A percentile compares a stretch with the other conserved stretches of the same genome.
Conservation (phyloP, 2,113 vertebrate species). For the Menidia beryllina region DNA sequence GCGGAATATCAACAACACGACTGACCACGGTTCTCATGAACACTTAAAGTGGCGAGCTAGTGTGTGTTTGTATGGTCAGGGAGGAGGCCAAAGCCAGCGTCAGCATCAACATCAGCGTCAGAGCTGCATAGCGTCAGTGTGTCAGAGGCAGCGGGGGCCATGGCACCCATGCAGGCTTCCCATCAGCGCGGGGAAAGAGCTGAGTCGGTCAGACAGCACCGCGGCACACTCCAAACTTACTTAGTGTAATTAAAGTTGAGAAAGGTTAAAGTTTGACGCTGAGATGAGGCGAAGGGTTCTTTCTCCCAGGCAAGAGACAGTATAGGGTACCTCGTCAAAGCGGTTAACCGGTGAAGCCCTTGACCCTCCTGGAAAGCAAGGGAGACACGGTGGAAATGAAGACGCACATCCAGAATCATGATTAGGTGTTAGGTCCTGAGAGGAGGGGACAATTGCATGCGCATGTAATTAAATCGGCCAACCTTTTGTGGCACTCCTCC, state of each 20-base stretch:
- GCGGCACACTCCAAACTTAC: slow-evolving; percentile 81
- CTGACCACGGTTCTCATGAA: slow-evolving; percentile 12
- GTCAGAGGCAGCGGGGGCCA: slow-evolving; percentile 79
- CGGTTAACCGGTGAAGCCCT: slow-evolving; percentile 68
- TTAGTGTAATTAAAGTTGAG: slow-evolving; percentile 86
- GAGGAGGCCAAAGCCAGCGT: slow-evolving; percentile 63
- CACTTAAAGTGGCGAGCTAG: slow-evolving; percentile 4
- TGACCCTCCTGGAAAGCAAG: slow-evolving; percentile 70
- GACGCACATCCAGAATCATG: slow-evolving; percentile 67
- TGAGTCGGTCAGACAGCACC: slow-evolving; percentile 81
- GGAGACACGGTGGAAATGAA: slow-evolving; percentile 72
- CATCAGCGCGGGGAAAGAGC: slow-evolving; percentile 71
- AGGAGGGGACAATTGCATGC: slow-evolving; percentile 70
- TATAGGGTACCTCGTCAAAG: slow-evolving; percentile 79
- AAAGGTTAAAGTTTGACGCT: slow-evolving; percentile 87
- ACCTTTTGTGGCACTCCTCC: slow-evolving; percentile 71
- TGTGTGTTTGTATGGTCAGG: slow-evolving; percentile 55
- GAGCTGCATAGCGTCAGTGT: slow-evolving; percentile 77
- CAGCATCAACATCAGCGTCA: slow-evolving; percentile 73
- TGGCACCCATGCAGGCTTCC: slow-evolving; percentile 81
- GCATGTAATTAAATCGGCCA: slow-evolving; percentile 71
- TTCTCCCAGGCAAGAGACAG: slow-evolving; percentile 75
- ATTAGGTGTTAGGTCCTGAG: slow-evolving; percentile 64
- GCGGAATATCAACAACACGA: slow-evolving; percentile 14
- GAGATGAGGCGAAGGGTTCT: slow-evolving; percentile 76